Conservation (phyloP, 2,888 invertebrate genomes). For the Dendrolimus pini region DNA sequence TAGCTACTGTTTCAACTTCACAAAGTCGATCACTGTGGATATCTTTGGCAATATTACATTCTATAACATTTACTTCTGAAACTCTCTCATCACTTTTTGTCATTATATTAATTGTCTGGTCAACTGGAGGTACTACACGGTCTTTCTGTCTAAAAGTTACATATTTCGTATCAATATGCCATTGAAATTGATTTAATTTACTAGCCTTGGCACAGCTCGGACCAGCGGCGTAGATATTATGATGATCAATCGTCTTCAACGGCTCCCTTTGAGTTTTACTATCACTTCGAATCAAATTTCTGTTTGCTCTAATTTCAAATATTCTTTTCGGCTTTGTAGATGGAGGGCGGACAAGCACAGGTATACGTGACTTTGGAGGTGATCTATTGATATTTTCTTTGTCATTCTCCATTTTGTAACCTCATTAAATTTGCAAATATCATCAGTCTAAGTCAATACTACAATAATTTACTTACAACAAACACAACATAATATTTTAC, state of each 20-base stretch:
- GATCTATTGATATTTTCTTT: slow-evolving; percentile 40
- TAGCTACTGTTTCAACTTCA: slow-evolving; percentile 21
- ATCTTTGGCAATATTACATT: slow-evolving; percentile 15
- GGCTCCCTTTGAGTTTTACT: slow-evolving; percentile 27
- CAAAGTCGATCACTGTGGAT: slow-evolving; percentile 18
- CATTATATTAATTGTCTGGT: slow-evolving; percentile 19
- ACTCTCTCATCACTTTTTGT: slow-evolving; percentile 33
- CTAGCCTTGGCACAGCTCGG: slow-evolving; percentile 2
- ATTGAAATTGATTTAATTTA: background rate
- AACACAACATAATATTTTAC: slow-evolving; percentile 2
- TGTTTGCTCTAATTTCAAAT: background rate
- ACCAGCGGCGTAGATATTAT: slow-evolving; percentile 8
- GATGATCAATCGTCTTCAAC: slow-evolving; percentile 32
- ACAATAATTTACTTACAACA: background rate
- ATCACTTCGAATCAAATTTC: slow-evolving; percentile 22
- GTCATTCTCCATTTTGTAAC: slow-evolving; percentile 26
- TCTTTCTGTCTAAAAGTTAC: slow-evolving; percentile 33
- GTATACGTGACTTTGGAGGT: slow-evolving; percentile 37
- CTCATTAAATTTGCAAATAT: too few relatives aligned
- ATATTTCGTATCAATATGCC: slow-evolving; percentile 25
- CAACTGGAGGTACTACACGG: slow-evolving; percentile 26
- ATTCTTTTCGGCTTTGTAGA: slow-evolving; percentile 37
- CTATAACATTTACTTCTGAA: slow-evolving; percentile 9
- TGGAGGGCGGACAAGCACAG: slow-evolving; percentile 41
- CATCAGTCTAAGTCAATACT: too few relatives aligned